Evolutionary conservation across 1,140 invertebrate genomes (phyloP).

Genomic region (Bactericera cockerelli): DNA sequence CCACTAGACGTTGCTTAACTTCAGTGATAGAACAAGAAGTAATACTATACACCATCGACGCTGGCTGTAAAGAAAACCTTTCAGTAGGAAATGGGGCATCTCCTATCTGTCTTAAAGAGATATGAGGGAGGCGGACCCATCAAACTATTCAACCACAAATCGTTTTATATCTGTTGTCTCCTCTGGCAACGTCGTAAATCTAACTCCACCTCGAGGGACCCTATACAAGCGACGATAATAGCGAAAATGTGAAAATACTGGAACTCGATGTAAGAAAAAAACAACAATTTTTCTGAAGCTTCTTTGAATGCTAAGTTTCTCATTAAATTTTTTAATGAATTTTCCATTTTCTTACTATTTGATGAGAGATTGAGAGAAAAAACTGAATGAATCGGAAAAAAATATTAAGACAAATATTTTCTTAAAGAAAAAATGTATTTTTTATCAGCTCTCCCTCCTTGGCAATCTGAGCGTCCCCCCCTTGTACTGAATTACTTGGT

Average conservation of each 20-base stretch:
- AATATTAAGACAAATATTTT: constrained; percentile 8
- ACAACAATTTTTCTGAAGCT: not conserved
- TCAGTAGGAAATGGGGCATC: too few relatives aligned
- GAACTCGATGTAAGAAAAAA: not conserved
- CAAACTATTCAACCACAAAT: too few relatives aligned
- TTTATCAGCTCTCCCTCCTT: not conserved
- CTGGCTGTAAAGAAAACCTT: too few relatives aligned
- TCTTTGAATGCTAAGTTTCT: constrained; percentile 7
- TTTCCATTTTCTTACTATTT: constrained; percentile 5
- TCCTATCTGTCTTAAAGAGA: too few relatives aligned
- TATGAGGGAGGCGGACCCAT: too few relatives aligned
- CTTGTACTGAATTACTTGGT: not conserved
- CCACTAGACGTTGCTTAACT: too few relatives aligned
- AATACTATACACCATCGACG: too few relatives aligned
- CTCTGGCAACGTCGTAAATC: too few relatives aligned
- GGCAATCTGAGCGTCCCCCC: too few relatives aligned
- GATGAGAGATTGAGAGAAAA: constrained; percentile 8
- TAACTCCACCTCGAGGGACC: too few relatives aligned
- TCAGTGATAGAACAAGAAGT: too few relatives aligned
- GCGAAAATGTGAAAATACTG: constrained; percentile 3
- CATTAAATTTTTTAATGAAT: constrained; percentile 6
- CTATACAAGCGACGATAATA: not conserved
- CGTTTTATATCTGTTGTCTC: too few relatives aligned
- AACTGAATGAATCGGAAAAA: constrained; percentile 7
- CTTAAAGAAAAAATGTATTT: not conserved